These are phyloP conservation scores for Ichneumoninae sp. DNA, from an alignment of 2,888 invertebrate species.

Conservation along the genomic window DNA sequence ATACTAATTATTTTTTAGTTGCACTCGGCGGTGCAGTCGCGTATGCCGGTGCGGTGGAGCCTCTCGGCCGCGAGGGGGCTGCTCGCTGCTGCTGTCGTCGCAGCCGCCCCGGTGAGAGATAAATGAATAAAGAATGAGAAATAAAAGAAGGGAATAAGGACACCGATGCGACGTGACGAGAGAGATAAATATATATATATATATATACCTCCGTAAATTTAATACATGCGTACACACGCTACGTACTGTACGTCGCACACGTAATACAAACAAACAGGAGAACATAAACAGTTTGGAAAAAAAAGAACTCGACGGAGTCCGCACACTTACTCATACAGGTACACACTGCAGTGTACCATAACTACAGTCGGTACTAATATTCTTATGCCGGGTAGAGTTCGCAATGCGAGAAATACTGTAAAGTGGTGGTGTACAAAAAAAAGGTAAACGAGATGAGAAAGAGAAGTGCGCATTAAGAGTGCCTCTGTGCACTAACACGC, in stretches of 20 bases:
- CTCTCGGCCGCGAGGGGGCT: constrained; percentile 27
- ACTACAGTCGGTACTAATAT: constrained; percentile 45
- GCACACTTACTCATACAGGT: constrained; percentile 28
- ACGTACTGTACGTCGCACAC: constrained; percentile 19
- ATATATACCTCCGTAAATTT: not conserved
- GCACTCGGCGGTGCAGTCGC: constrained; percentile 48
- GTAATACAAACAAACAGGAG: constrained; percentile 52
- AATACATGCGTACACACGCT: constrained; percentile 14
- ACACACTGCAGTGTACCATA: not conserved
- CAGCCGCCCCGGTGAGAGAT: constrained; percentile 57
- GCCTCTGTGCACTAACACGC: not conserved
- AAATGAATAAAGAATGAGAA: constrained; percentile 65
- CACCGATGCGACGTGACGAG: constrained; percentile 60
- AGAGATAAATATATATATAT: not conserved
- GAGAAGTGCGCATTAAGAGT: constrained; percentile 59
- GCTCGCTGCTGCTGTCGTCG: constrained; percentile 40
- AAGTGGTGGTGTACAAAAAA: constrained; percentile 37
- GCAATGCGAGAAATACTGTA: constrained; percentile 36
- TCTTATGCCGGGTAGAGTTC: constrained; percentile 28
- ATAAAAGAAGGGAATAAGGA: constrained; percentile 69
- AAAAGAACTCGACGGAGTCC: constrained; percentile 24
- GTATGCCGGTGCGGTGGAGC: constrained; percentile 14
- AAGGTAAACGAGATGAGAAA: constrained; percentile 55
- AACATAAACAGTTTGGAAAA: constrained; percentile 57
- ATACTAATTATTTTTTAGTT: constrained; percentile 81